These are phyloP conservation scores for Drosophila ohnishii DNA, from an alignment of 1,140 invertebrate species.

Conservation along the genomic window DNA sequence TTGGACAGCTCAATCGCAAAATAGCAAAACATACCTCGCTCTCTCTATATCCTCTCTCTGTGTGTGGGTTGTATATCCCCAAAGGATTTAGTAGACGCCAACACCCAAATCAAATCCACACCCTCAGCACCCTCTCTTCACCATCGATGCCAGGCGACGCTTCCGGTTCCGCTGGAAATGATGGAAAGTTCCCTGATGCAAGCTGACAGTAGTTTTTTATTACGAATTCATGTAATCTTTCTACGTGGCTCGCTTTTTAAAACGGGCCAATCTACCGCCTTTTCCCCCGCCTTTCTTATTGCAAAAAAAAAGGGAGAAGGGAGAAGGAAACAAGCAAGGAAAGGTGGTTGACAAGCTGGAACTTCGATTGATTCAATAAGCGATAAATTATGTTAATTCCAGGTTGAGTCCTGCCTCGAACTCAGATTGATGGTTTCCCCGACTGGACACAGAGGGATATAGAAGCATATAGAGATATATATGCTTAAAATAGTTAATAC, in stretches of 20 bases:
- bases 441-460: not conserved
- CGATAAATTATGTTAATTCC: conserved; percentile 52
- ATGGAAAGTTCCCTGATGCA: conserved; percentile 68
- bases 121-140: conserved; percentile 4
- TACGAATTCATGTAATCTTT: conserved; percentile 65
- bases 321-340: not conserved
- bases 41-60: not conserved
- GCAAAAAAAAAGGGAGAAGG: not conserved
- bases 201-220: conserved; percentile 70
- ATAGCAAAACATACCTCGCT: conserved; percentile 52
- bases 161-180: conserved; percentile 45
- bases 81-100: conserved; percentile 56
- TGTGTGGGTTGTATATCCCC: conserved; percentile 48
- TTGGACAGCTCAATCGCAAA: conserved; percentile 78
- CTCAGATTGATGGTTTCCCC: conserved; percentile 25
- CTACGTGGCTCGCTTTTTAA: conserved; percentile 54
- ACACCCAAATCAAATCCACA: conserved; percentile 69
- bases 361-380: conserved; percentile 52
- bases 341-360: conserved; percentile 44
- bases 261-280: conserved; percentile 29
- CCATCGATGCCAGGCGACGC: conserved; percentile 10
- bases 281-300: not conserved
- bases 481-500: conserved; percentile 1
- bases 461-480: not conserved
- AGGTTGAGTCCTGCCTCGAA: conserved; percentile 18